Evolutionary conservation across 1,140 invertebrate genomes (phyloP).

Genomic region (Platyura marginata): DNA sequence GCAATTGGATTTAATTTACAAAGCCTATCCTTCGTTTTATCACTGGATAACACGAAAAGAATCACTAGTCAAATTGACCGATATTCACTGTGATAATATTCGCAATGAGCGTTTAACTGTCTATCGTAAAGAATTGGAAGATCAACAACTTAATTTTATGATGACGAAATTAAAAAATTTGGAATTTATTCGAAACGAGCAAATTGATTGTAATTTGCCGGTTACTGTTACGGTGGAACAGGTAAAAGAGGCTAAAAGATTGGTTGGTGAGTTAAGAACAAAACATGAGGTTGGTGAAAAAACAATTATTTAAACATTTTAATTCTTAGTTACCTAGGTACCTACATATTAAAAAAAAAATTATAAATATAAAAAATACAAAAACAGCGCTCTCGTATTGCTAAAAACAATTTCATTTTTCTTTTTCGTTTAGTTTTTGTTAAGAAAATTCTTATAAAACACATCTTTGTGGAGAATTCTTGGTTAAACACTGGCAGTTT

Average conservation of each 20-base stretch:
- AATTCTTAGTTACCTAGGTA: no score
- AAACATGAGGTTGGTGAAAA: no score
- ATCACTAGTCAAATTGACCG: slow-evolving; percentile 39
- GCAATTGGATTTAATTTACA: slow-evolving; percentile 56
- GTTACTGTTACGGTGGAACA: slow-evolving; percentile 43
- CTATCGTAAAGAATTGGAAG: slow-evolving; percentile 39
- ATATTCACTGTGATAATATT: slow-evolving; percentile 45
- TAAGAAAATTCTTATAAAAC: no score
- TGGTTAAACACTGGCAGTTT: no score
- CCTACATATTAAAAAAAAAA: no score
- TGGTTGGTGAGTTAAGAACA: no score
- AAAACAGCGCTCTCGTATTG: no score
- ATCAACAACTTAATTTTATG: slow-evolving; percentile 46
- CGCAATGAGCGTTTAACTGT: slow-evolving; percentile 37
- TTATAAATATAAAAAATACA: no score
- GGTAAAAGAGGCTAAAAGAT: slow-evolving; percentile 39
- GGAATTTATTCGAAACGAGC: slow-evolving; percentile 48
- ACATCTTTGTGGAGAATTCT: no score
- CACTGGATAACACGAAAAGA: slow-evolving; percentile 43
- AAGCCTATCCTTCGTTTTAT: slow-evolving; percentile 33
- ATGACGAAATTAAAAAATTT: slow-evolving; percentile 38
- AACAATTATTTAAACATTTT: no score
- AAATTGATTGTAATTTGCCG: slow-evolving; percentile 38
- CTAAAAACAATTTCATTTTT: no score
- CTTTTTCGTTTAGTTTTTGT: no score